Evolutionary conservation across 2,888 invertebrate species (phyloP), one percentile per base, ranked within the genome.

Genomic region (Aquatica leii): DNA sequence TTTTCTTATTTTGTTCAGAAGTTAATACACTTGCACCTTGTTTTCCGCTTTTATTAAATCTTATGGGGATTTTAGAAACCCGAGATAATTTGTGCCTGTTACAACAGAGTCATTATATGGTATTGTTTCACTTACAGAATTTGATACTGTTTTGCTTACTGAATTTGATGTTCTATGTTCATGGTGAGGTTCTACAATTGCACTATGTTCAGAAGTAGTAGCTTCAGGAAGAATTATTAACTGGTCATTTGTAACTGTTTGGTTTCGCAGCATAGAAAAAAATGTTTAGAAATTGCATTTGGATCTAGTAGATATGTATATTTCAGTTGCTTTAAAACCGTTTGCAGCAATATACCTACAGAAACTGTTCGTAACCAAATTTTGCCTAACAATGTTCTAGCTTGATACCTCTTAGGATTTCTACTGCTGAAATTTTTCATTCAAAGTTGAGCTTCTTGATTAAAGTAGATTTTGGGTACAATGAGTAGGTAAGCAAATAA

Each of bases 401-500:
- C 24, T 24, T 24, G 24, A 6, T 24, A 24, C 24, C 24, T 24
- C 24, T 2, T 24, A 24, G 6, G 24, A 24, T 2, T 24, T 24
- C 24, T 2, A 12, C 40, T 56, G 34, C 34, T 41, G 24, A 62
- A 41, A 35, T 35, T 18, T 34, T 65, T 58, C 49, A 65, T 46
- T 53, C 41, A 62, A 17, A 52, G 48, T 9, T 54, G 35, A 12
- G 57, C 54, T 58, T 62, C 62, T 49, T 65, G 58, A 50, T 62
- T 48, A 65, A 31, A 4, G 24, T 24, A 24, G 24, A 6, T 2
- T 69, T 35, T 63, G 66, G 6, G 65, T 65, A 4, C 53, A 48
- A 52, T 66, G 65, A 51, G 64, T 71, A 20, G 72, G 71, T 51
- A 73, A 66, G 61, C 69, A 73, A 15, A 71, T 37, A 40, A 74